Evolutionary conservation across 2,888 invertebrate species (phyloP).

Genomic region (Ephialtes manifestator): DNA sequence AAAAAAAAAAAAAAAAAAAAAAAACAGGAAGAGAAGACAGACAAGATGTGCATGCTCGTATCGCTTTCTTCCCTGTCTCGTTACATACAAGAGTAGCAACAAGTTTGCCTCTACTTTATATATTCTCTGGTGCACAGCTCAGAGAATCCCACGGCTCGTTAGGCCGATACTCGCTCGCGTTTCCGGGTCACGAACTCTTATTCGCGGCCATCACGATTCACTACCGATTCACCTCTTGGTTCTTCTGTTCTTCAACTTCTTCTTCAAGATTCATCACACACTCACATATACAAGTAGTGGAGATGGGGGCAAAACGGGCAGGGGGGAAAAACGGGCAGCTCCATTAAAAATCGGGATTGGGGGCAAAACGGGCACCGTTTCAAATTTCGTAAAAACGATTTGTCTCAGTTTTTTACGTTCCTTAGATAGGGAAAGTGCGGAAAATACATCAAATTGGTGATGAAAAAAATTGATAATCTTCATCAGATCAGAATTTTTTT

Average conservation of each 20-base stretch:
- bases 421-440: too few relatives aligned
- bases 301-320: too few relatives aligned
- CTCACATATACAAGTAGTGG: too few relatives aligned
- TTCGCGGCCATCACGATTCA: slow-evolving; percentile 51
- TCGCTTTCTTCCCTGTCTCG: slow-evolving; percentile 39
- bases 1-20: slow-evolving; percentile 22
- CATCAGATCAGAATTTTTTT: too few relatives aligned
- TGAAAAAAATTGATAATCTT: too few relatives aligned
- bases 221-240: slow-evolving; percentile 23
- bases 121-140: neutral
- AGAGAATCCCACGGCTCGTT: slow-evolving; percentile 50
- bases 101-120: slow-evolving; percentile 31
- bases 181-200: slow-evolving; percentile 61
- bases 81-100: slow-evolving; percentile 32
- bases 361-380: too few relatives aligned
- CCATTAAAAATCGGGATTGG: too few relatives aligned
- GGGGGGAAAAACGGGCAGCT: too few relatives aligned
- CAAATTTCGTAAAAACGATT: too few relatives aligned
- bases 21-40: slow-evolving; percentile 42
- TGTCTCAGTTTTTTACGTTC: too few relatives aligned
- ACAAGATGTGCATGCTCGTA: slow-evolving; percentile 1
- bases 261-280: slow-evolving; percentile 3
- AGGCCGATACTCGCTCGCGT: slow-evolving; percentile 54
- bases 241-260: neutral
- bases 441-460: too few relatives aligned